Conservation (phyloP, 1,140 invertebrate genomes). For the Zaprionus kolodkinae region DNA sequence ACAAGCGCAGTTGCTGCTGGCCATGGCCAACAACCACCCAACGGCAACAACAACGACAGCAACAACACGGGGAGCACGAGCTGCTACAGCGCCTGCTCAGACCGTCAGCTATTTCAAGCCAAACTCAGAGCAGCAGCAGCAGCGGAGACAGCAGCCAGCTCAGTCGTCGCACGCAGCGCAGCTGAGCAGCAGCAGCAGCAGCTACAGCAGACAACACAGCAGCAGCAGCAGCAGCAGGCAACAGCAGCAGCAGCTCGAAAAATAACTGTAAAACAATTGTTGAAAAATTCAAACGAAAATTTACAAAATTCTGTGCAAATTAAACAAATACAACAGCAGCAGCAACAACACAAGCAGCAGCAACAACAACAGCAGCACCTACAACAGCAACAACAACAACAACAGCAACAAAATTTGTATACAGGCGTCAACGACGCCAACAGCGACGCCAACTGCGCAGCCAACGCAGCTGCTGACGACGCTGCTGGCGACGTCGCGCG, state of each 20-base stretch:
- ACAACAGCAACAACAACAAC: slow-evolving; percentile 17
- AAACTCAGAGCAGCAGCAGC: slow-evolving; percentile 55
- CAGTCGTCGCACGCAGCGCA: slow-evolving; percentile 72
- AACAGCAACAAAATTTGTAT: slow-evolving; percentile 41
- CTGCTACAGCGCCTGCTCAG: slow-evolving; percentile 72
- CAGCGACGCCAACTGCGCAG: slow-evolving; percentile 10
- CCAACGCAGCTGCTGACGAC: slow-evolving; percentile 14
- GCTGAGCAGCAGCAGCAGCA: slow-evolving; percentile 66
- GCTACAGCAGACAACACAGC: slow-evolving; percentile 49
- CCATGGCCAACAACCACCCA: slow-evolving; percentile 71
- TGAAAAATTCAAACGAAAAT: slow-evolving; percentile 15
- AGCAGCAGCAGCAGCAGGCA: slow-evolving; percentile 25
- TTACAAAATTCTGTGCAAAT: slow-evolving; percentile 37
- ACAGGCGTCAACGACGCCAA: slow-evolving; percentile 12
- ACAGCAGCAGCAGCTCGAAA: slow-evolving; percentile 31
- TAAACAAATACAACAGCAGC: slow-evolving; percentile 3
- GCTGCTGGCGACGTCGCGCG: slow-evolving; percentile 44
- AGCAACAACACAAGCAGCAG: slow-evolving; percentile 14
- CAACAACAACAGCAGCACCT: slow-evolving; percentile 15
- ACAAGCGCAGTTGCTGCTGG: slow-evolving; percentile 50
- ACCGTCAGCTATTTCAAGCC: slow-evolving; percentile 72
- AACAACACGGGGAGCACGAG: slow-evolving; percentile 24
- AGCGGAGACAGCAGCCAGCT: slow-evolving; percentile 49
- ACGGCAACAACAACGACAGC: slow-evolving; percentile 33
- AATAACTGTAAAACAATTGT: slow-evolving; percentile 30